A percentile compares a stretch with the other conserved stretches of the same genome.
These are phyloP conservation scores for Cephus pygmeus DNA, from an alignment of 2,888 invertebrate genomes.

Conservation along the genomic window DNA sequence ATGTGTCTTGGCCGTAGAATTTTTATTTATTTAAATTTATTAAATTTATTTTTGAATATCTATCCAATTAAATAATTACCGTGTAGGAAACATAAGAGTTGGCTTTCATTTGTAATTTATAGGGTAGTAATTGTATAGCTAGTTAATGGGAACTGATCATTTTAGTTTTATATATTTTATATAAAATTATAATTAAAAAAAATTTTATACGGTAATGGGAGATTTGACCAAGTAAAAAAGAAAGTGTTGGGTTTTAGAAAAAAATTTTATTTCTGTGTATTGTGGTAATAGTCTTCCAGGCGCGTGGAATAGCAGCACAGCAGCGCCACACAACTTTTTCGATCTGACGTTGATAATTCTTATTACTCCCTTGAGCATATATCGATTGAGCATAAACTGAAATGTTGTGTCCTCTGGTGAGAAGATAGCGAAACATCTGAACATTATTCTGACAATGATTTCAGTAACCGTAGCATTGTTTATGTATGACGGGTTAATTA, in stretches of 20 bases:
- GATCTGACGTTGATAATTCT: not conserved
- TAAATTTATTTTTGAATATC: not conserved
- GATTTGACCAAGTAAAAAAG: not conserved
- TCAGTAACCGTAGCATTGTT: not conserved
- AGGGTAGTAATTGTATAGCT: not conserved
- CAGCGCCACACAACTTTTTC: not conserved
- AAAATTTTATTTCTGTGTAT: not conserved
- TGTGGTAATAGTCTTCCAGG: not conserved
- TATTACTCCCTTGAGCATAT: not conserved
- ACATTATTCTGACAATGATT: not conserved
- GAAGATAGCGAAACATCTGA: not conserved
- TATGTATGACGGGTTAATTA: not conserved
- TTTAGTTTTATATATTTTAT: not conserved
- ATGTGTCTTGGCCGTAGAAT: not conserved
- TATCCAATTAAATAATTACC: not conserved
- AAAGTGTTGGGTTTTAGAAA: not conserved
- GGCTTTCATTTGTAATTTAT: not conserved
- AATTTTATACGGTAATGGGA: not conserved
- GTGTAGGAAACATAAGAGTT: not conserved
- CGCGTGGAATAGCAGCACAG: not conserved
- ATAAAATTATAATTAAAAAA: not conserved
- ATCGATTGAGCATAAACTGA: not conserved
- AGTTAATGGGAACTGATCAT: not conserved
- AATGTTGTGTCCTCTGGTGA: not conserved
- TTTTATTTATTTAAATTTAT: not conserved